Conservation (phyloP, 1,140 invertebrate genomes). For the Agraylea sexmaculata region DNA sequence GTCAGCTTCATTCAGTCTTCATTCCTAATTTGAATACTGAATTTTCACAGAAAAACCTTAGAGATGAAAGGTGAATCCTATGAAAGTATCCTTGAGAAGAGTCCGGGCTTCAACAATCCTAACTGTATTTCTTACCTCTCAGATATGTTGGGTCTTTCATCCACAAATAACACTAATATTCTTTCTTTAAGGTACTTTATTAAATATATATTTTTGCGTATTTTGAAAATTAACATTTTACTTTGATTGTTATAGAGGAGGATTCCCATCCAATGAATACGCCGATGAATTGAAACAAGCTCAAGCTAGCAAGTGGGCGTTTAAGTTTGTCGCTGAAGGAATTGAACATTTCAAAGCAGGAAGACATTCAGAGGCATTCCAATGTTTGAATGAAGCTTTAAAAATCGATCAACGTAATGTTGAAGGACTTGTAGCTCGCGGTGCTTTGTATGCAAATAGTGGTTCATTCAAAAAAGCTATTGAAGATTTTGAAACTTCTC, state of each 20-base stretch:
- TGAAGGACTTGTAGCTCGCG: conserved; percentile 85
- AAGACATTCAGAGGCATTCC: conserved; percentile 84
- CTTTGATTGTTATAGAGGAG: conserved; percentile 41
- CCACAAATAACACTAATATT: conserved; percentile 63
- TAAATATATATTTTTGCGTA: conserved; percentile 17
- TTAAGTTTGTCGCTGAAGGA: conserved; percentile 82
- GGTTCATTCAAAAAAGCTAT: conserved; percentile 87
- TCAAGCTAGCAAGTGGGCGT: conserved; percentile 87
- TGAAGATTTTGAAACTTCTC: conserved; percentile 84
- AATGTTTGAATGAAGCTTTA: conserved; percentile 86
- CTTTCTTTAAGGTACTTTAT: conserved; percentile 53
- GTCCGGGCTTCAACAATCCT: conserved; percentile 80
- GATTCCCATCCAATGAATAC: conserved; percentile 68
- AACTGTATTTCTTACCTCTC: conserved; percentile 73
- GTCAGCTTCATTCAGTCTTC: no score
- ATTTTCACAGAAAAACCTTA: conserved; percentile 61
- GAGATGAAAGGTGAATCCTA: conserved; percentile 69
- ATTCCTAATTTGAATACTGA: no score
- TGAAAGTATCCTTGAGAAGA: conserved; percentile 73
- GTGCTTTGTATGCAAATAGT: conserved; percentile 88
- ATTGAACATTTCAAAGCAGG: conserved; percentile 89
- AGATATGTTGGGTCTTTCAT: conserved; percentile 56
- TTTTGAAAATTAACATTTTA: conserved; percentile 46
- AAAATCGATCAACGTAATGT: conserved; percentile 87
- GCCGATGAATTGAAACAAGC: conserved; percentile 71